A percentile compares a stretch with the other conserved stretches of the same genome.
These are phyloP conservation scores for Muscidifurax raptorellus DNA, from an alignment of 1,140 invertebrate genomes.

Conservation along the genomic window DNA sequence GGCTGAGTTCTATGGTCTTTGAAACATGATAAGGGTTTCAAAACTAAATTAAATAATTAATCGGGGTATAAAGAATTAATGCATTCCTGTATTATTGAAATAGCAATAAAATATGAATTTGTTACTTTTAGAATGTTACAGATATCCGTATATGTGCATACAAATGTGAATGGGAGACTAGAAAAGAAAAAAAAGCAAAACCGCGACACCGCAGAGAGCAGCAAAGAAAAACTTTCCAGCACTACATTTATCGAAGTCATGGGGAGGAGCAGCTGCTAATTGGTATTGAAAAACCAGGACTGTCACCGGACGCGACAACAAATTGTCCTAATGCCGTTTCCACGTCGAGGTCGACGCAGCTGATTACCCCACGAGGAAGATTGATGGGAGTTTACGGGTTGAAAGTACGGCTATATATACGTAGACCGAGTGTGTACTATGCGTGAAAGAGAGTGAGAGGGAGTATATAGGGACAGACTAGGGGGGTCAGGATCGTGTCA, in stretches of 20 bases:
- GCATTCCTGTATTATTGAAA: too few relatives aligned
- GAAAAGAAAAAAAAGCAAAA: too few relatives aligned
- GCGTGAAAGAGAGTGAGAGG: not conserved
- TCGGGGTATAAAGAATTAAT: too few relatives aligned
- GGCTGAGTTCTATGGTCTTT: not conserved
- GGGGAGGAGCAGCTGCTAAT: not conserved
- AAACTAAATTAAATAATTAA: too few relatives aligned
- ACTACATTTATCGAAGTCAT: too few relatives aligned
- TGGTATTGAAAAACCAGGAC: constrained; percentile 1
- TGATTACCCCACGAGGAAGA: constrained; percentile 28
- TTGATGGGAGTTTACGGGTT: constrained; percentile 35
- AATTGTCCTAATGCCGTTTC: constrained; percentile 35
- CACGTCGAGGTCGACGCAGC: constrained; percentile 23
- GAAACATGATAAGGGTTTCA: not conserved
- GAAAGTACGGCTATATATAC: not conserved
- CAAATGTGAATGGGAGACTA: not conserved
- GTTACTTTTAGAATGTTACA: too few relatives aligned
- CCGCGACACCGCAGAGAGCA: too few relatives aligned
- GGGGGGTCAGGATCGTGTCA: constrained; percentile 28
- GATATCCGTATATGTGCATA: too few relatives aligned
- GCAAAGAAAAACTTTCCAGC: too few relatives aligned
- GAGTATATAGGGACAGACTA: not conserved
- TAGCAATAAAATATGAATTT: too few relatives aligned
- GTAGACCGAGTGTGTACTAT: not conserved
- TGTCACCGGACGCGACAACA: not conserved